phyloP scores from a whole-genome alignment of 2,113 vertebrate genomes.

The crab-eating macaque (Macaca fascicularis) region T2T-MFA8v1.1 NC_088375.1:159316001-159316500 shows the following conservation, averaged over 20 bases:
- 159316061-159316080: neutral
- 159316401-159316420: slow-evolving; percentile 34
- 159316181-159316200: slow-evolving; percentile 7
- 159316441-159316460: neutral
- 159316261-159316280: neutral
- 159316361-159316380: slow-evolving; percentile 10
- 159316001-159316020: neutral
- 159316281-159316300: neutral
- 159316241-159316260: slow-evolving; percentile 16
- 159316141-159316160: neutral
- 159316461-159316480: neutral
- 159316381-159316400: neutral
- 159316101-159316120: neutral
- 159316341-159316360: neutral
- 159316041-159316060: neutral
- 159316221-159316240: neutral
- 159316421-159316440: neutral
- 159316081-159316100: neutral
- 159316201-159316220: neutral
- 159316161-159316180: slow-evolving; percentile 26
- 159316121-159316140: neutral
- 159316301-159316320: neutral
- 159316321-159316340: slow-evolving; percentile 42
- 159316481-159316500: neutral
- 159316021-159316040: too few relatives aligned